A percentile compares a stretch with the other conserved stretches of the same genome.
Evolutionary conservation across 1,140 invertebrate genomes (phyloP).

Genomic region (Aphelinus certus): DNA sequence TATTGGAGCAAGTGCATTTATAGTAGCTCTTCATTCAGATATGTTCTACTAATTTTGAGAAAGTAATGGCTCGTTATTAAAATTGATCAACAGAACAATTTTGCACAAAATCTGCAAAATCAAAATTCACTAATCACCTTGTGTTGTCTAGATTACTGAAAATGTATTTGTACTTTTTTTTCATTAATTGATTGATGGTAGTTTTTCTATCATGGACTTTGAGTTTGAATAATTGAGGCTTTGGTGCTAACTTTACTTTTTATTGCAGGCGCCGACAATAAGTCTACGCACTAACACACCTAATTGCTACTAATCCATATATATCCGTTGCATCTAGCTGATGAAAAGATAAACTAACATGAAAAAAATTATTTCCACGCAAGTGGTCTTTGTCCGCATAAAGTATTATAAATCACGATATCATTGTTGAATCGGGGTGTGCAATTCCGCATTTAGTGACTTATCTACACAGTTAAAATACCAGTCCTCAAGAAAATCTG

Average conservation of each 20-base stretch:
- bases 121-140: background rate
- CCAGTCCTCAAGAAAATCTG: too few species aligned
- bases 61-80: slow-evolving; percentile 19
- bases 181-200: background rate
- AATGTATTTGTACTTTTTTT: slow-evolving; percentile 6
- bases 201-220: background rate
- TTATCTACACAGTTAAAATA: slow-evolving; percentile 2
- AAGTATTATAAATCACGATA: slow-evolving; percentile 41
- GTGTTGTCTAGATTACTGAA: background rate
- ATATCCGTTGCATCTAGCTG: slow-evolving; percentile 61
- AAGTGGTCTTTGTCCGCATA: slow-evolving; percentile 50
- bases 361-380: slow-evolving; percentile 48
- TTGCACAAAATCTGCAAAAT: background rate
- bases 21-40: too few species aligned
- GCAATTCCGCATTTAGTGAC: slow-evolving; percentile 39
- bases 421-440: slow-evolving; percentile 51
- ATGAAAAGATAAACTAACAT: slow-evolving; percentile 51
- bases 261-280: slow-evolving; percentile 70
- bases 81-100: background rate
- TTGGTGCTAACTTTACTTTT: slow-evolving; percentile 61
- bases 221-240: slow-evolving; percentile 20
- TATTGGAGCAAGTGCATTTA: too few species aligned
- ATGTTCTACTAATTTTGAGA: slow-evolving; percentile 23
- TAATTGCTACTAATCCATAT: slow-evolving; percentile 63
- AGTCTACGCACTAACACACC: slow-evolving; percentile 65